phyloP scores from a whole-genome alignment of 2,797 vertebrate genomes.

The Tolypeutes matacus region DNA sequence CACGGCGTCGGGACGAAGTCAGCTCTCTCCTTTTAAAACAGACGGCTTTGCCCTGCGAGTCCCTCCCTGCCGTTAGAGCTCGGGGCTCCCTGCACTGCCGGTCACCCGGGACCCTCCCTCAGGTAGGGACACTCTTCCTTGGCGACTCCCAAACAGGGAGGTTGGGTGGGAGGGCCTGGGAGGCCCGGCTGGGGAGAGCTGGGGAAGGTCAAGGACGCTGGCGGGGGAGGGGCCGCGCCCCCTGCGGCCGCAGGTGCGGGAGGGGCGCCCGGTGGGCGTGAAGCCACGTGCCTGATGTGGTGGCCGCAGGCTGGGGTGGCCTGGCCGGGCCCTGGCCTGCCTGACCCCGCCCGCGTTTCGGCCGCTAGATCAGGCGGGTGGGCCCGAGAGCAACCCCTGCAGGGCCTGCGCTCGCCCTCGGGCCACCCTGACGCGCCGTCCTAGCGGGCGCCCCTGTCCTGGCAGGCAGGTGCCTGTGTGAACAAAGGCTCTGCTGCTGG shows the following conservation, averaged over 20 bases:
- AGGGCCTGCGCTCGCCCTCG: neutral
- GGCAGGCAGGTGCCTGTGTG: conserved; percentile 68
- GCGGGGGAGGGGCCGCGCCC: too few species aligned
- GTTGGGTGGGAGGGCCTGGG: too few species aligned
- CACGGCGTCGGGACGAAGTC: conserved; percentile 76
- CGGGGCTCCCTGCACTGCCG: neutral
- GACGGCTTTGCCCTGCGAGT: conserved; percentile 57
- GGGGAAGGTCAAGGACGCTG: too few species aligned
- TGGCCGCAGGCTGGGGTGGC: too few species aligned
- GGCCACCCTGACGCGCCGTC: neutral
- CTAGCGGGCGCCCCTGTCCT: conserved; percentile 56
- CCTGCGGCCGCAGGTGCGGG: too few species aligned
- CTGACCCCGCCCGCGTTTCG: too few species aligned
- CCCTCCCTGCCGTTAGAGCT: conserved; percentile 59
- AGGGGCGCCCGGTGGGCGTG: too few species aligned
- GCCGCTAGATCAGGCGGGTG: too few species aligned
- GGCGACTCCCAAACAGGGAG: too few species aligned
- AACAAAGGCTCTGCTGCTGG: conserved; percentile 59
- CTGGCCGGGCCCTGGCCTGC: too few species aligned
- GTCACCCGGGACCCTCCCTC: conserved; percentile 10
- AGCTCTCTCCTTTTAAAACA: conserved; percentile 80
- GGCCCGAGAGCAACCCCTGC: neutral
- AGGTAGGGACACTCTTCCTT: conserved; percentile 68
- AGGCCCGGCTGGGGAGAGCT: too few species aligned
- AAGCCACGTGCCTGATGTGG: too few species aligned